Evolutionary conservation across 2,888 invertebrate species (phyloP), one percentile per base, ranked within the genome.

Genomic region (Dryomyza anilis): DNA sequence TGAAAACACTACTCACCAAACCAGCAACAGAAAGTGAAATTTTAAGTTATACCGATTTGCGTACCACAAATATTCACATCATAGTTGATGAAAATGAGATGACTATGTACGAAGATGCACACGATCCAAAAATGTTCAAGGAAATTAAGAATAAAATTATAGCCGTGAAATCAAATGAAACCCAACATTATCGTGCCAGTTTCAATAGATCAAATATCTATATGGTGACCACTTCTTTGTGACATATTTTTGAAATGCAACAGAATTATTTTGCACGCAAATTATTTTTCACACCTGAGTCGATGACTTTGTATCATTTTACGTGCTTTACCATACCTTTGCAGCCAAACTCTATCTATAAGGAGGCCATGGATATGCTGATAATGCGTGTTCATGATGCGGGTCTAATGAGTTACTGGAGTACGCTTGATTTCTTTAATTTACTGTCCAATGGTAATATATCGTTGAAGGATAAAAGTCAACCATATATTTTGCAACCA

Each of bases 261-360:
- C 67, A 64, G 39, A 14, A 14, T 5, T 39, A 29, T 16, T 55
- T 39, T 21, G 12, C 19, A 1, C 48, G 30, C 10, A 48, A 39
- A 2, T 3, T 55, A 10, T 67, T 67, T 23, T 60, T 50, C 19
- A 52, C 62, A 8, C 23, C 45, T 1, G 56, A 64, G 1, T 30
- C 58, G 0, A 48, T 71, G 66, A 63, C 59, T 23, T 63, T 71
- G 12, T 48, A 48, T 6, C 29, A 63, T 6, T 23, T 50, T 8
- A n/a, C 68, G 14, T 62, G 61, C 2, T 23, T 67, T 23, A 14
- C 48, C 10, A 65, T 71, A 23, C 69, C 70, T 6, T n/a, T 71
- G 19, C 43, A 65, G n/a, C 56, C 50, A 12, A 65, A 68, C 55
- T 70, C 70, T 10, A 67, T 70, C 10, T 70, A 69, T 52, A 29